A percentile compares a stretch with the other conserved stretches of the same genome.
phyloP scores from a whole-genome alignment of 2,113 vertebrate species.

The Perca fluviatilis region DNA sequence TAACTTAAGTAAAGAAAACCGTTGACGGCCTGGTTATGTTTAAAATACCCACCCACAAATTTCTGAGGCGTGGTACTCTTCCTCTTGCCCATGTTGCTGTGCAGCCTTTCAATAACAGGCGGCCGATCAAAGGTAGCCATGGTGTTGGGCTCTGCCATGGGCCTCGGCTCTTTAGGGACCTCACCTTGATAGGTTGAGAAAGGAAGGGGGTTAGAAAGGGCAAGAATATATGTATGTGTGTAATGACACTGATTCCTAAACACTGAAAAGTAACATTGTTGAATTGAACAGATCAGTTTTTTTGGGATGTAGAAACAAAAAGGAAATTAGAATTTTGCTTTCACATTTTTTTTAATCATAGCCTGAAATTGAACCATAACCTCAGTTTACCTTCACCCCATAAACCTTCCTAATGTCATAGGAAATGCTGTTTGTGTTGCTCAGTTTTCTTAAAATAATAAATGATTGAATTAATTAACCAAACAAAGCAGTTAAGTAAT shows the following conservation, averaged over 20 bases:
- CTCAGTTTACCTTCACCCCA: neutral
- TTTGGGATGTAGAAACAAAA: neutral
- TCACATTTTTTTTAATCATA: neutral
- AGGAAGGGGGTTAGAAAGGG: constrained; percentile 16
- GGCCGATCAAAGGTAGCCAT: constrained; percentile 95
- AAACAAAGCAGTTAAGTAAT: neutral
- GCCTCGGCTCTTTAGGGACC: constrained; percentile 90
- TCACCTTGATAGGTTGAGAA: constrained; percentile 86
- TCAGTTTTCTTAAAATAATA: neutral
- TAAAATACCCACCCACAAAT: constrained; percentile 94
- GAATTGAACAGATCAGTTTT: neutral
- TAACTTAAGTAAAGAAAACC: neutral
- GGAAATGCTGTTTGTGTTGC: neutral
- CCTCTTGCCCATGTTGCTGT: constrained; percentile 96
- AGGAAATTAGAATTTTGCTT: neutral
- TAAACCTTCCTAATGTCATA: neutral
- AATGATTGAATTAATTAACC: neutral
- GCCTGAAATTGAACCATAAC: neutral
- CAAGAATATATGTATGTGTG: neutral
- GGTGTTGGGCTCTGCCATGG: constrained; percentile 90
- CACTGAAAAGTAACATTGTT: neutral
- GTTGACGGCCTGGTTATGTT: neutral
- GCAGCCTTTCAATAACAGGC: constrained; percentile 96
- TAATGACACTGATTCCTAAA: neutral
- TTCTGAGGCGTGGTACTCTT: constrained; percentile 99